phyloP scores from a whole-genome alignment of 2,797 vertebrate species.

The Brachyalestes nurse region DNA sequence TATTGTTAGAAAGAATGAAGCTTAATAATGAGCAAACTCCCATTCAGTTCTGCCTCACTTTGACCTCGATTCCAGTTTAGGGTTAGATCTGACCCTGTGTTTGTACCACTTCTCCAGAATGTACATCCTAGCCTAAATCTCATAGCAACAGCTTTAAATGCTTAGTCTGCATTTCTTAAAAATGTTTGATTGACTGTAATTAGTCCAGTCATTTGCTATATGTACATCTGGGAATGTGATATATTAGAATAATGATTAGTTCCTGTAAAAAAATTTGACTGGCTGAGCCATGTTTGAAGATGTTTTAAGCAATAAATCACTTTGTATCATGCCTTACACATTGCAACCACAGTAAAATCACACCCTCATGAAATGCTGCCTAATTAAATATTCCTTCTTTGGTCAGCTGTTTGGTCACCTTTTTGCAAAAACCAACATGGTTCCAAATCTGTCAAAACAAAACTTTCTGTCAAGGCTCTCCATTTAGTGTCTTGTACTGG shows the following conservation, averaged over 20 bases:
- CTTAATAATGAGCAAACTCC: slow-evolving; percentile 7
- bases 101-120: not conserved
- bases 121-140: not conserved
- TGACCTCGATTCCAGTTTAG: not conserved
- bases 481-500: slow-evolving; percentile 26
- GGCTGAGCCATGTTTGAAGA: not conserved
- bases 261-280: not conserved
- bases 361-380: not conserved
- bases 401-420: not conserved
- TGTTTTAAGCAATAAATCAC: not conserved
- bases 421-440: not conserved
- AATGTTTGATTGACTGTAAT: not conserved
- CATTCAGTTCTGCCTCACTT: not conserved
- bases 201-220: not conserved
- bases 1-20: slow-evolving; percentile 45
- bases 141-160: not conserved
- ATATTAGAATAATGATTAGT: not conserved
- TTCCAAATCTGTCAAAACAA: not conserved
- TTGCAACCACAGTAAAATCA: not conserved
- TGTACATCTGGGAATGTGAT: not conserved
- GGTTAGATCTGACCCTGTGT: not conserved
- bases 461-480: slow-evolving; percentile 15
- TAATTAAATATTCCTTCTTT: not conserved
- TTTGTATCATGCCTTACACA: not conserved
- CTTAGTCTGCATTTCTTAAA: not conserved